These are phyloP conservation scores for Colius striatus DNA, from an alignment of 2,113 vertebrate genomes.

Conservation along the genomic window DNA sequence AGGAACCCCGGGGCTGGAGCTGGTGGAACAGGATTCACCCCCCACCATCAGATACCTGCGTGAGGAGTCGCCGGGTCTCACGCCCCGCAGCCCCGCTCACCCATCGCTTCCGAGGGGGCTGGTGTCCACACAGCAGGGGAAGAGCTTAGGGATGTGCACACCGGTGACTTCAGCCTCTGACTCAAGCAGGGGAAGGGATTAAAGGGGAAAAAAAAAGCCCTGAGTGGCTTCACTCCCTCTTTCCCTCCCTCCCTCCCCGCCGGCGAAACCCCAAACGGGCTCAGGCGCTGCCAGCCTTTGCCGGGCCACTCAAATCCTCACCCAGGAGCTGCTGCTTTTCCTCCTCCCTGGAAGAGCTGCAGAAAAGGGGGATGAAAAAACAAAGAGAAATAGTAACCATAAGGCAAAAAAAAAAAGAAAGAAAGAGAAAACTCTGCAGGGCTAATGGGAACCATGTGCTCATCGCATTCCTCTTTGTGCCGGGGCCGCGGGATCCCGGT, in stretches of 20 bases:
- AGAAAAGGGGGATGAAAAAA: neutral
- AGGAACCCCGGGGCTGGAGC: neutral
- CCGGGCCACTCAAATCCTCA: neutral
- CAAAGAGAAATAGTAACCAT: neutral
- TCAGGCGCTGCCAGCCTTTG: neutral
- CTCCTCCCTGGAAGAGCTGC: neutral
- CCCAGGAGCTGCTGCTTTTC: neutral
- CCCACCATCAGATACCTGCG: neutral
- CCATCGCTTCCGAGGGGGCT: neutral
- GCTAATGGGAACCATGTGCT: slow-evolving; percentile 61
- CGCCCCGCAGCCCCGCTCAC: neutral
- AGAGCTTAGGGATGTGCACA: neutral
- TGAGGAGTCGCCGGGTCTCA: neutral
- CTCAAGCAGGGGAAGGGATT: slow-evolving; percentile 36
- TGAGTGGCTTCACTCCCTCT: neutral
- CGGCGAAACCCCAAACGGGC: neutral
- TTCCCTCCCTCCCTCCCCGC: neutral
- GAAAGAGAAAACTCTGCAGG: neutral
- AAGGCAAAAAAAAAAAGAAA: neutral
- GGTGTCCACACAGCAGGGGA: too few species aligned
- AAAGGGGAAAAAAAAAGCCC: neutral
- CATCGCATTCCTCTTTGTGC: slow-evolving; percentile 54
- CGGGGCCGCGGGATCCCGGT: neutral
- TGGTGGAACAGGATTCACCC: neutral
- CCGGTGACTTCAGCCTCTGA: slow-evolving; percentile 41